Percentiles rank a stretch among this genome's conserved stretches.
Conservation (phyloP, 2,113 vertebrate genomes). For the human region DNA sequence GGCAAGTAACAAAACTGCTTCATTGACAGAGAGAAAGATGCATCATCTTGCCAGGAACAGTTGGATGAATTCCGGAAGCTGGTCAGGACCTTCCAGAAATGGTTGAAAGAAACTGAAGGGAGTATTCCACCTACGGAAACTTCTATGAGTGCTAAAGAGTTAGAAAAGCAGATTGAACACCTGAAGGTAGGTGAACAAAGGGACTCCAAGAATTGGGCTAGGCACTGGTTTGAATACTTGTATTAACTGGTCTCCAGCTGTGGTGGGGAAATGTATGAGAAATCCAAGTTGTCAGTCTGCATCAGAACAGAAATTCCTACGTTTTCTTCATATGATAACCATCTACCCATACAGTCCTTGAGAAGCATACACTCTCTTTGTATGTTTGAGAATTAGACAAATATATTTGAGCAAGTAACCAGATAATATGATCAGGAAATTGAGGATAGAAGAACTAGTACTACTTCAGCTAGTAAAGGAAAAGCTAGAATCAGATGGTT, state of each 20-base stretch:
- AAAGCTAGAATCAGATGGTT: background rate
- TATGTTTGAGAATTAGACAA: conserved; percentile 17
- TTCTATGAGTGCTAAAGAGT: conserved; percentile 87
- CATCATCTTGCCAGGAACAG: conserved; percentile 86
- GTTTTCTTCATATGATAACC: background rate
- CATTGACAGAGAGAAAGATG: conserved; percentile 85
- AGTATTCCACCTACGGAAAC: conserved; percentile 88
- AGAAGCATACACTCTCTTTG: background rate
- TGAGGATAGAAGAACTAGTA: background rate
- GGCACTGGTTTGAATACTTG: background rate
- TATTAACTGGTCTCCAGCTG: background rate
- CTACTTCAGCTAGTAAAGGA: background rate
- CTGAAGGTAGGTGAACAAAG: conserved; percentile 87
- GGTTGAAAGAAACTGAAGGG: conserved; percentile 92
- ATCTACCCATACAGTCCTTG: background rate
- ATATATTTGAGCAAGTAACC: background rate
- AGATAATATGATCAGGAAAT: background rate
- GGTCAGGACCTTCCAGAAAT: conserved; percentile 87
- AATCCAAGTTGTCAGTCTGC: background rate
- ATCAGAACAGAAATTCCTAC: background rate
- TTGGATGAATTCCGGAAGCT: conserved; percentile 86
- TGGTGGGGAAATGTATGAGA: background rate
- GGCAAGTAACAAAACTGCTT: conserved; percentile 72
- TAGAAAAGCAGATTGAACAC: conserved; percentile 90
- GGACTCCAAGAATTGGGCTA: background rate